phyloP scores from a whole-genome alignment of 2,888 invertebrate genomes.

The Malthinus seriepunctatus region DNA sequence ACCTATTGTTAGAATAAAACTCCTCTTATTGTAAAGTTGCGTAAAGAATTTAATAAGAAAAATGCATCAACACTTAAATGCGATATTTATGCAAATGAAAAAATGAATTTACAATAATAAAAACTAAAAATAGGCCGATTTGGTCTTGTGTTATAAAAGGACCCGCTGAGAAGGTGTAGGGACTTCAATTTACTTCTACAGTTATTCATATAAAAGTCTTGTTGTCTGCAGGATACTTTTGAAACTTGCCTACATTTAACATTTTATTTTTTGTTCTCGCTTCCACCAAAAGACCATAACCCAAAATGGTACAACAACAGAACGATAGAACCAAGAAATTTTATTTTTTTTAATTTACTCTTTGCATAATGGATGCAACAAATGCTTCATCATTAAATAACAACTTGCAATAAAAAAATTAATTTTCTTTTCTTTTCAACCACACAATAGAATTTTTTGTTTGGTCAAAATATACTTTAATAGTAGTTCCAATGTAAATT shows the following conservation, averaged over 20 bases:
- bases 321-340: neutral
- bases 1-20: too few relatives aligned
- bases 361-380: slow-evolving; percentile 30
- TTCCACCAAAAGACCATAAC: neutral
- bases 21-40: too few relatives aligned
- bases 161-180: slow-evolving; percentile 33
- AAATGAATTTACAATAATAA: slow-evolving; percentile 1
- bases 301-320: too few relatives aligned
- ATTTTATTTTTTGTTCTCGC: neutral
- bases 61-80: neutral
- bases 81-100: slow-evolving; percentile 4
- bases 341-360: slow-evolving; percentile 30
- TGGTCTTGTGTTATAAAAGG: slow-evolving; percentile 23
- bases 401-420: too few relatives aligned
- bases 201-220: slow-evolving; percentile 29
- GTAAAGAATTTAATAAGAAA: too few relatives aligned
- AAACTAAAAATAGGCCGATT: neutral
- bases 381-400: slow-evolving; percentile 30
- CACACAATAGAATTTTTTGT: neutral
- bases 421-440: neutral
- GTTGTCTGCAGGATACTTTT: slow-evolving; percentile 28
- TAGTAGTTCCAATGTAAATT: too few relatives aligned
- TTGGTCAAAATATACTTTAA: neutral
- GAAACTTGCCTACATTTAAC: neutral
- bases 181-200: slow-evolving; percentile 22